phyloP scores from a whole-genome alignment of 2,888 invertebrate species.

The Drosophila phalerata region DNA sequence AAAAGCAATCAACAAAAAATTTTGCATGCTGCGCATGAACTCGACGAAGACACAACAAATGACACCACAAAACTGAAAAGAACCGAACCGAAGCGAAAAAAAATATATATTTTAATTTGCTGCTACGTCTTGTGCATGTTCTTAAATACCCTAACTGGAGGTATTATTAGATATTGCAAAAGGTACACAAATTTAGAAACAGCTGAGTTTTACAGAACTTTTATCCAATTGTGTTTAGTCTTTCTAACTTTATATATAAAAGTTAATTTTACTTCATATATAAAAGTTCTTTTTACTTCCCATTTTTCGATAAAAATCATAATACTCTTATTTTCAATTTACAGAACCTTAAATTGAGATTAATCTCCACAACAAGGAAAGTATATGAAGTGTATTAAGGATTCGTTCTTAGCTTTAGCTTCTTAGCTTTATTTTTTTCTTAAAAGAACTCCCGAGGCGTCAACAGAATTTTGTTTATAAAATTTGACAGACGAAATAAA shows the following conservation, averaged over 20 bases:
- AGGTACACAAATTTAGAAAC: background rate
- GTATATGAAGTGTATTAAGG: constrained; percentile 23
- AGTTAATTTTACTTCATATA: too few species aligned
- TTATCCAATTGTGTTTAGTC: too few species aligned
- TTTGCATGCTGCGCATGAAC: constrained; percentile 72
- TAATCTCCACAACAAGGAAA: too few species aligned
- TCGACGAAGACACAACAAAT: constrained; percentile 61
- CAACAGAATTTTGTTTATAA: constrained; percentile 68
- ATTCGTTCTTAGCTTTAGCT: too few species aligned
- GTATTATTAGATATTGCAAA: background rate
- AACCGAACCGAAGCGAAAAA: constrained; percentile 42
- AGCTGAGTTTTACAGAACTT: background rate
- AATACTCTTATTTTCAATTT: too few species aligned
- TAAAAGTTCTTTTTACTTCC: background rate
- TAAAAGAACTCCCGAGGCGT: constrained; percentile 51
- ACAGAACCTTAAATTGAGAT: too few species aligned
- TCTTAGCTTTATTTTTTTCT: constrained; percentile 6
- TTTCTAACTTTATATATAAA: too few species aligned
- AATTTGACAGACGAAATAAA: constrained; percentile 71
- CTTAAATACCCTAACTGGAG: constrained; percentile 33
- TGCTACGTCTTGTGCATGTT: constrained; percentile 44
- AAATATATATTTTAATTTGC: constrained; percentile 63
- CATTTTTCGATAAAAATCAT: background rate
- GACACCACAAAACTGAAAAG: constrained; percentile 61
- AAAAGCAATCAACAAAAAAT: constrained; percentile 27